Percentiles rank a stretch among this genome's conserved stretches.
Evolutionary conservation across 2,888 invertebrate species (phyloP).

Genomic region (Dasypogon diadema): DNA sequence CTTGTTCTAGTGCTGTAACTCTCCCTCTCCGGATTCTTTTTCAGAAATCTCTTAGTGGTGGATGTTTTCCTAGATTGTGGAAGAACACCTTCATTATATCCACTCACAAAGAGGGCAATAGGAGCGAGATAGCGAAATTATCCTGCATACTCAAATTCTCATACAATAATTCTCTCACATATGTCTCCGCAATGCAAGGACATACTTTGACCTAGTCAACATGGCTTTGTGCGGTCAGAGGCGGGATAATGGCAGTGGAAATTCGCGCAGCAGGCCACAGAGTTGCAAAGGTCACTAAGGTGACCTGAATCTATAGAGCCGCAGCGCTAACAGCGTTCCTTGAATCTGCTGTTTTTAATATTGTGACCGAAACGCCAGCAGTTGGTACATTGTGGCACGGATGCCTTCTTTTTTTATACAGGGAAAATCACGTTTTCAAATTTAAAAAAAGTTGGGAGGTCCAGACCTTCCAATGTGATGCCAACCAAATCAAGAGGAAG

Average conservation of each 20-base stretch:
- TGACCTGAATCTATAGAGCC: background rate
- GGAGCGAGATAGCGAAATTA: too few relatives aligned
- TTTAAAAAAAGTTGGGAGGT: background rate
- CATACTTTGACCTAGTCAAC: too few relatives aligned
- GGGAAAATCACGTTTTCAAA: background rate
- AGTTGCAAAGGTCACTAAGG: background rate
- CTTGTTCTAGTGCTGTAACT: too few relatives aligned
- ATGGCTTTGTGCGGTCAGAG: too few relatives aligned
- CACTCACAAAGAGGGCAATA: too few relatives aligned
- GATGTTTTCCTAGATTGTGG: too few relatives aligned
- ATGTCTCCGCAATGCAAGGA: too few relatives aligned
- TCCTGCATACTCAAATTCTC: too few relatives aligned
- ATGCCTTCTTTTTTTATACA: background rate
- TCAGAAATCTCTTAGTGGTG: too few relatives aligned
- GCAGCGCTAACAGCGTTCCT: background rate
- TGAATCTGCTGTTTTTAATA: background rate
- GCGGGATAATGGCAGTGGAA: background rate
- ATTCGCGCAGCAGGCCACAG: background rate
- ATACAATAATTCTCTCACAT: too few relatives aligned
- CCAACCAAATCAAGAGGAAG: background rate
- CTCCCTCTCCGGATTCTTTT: too few relatives aligned
- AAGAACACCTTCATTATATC: too few relatives aligned
- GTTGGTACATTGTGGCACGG: background rate
- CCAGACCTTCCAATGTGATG: background rate
- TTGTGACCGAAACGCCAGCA: background rate